These are phyloP conservation scores for Empidonax alnorum DNA, from an alignment of 2,113 vertebrate genomes.

Conservation along the genomic window DNA sequence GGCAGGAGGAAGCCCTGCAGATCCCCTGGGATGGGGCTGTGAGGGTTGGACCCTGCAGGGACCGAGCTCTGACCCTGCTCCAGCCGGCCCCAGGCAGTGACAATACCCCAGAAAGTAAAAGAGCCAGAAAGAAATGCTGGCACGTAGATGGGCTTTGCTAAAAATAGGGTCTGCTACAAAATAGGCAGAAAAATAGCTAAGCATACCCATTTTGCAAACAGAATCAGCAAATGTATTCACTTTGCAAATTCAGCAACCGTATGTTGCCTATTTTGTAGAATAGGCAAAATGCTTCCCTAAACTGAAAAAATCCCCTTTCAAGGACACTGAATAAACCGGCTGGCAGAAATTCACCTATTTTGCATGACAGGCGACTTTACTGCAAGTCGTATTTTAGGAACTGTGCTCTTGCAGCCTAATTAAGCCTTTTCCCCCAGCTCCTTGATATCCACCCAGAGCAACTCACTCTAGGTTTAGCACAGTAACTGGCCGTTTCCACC, in stretches of 20 bases:
- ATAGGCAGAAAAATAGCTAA: conserved; percentile 67
- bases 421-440: conserved; percentile 43
- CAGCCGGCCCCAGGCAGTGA: neutral
- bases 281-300: conserved; percentile 67
- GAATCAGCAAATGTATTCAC: conserved; percentile 66
- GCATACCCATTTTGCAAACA: conserved; percentile 59
- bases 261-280: conserved; percentile 63
- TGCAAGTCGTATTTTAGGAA: conserved; percentile 15
- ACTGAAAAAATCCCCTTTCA: conserved; percentile 71
- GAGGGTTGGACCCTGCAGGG: neutral
- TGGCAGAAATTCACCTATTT: conserved; percentile 67
- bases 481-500: neutral
- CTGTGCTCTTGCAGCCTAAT: neutral
- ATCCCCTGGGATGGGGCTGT: neutral
- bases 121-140: neutral
- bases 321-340: conserved; percentile 55
- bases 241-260: conserved; percentile 69
- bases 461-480: neutral
- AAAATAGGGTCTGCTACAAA: conserved; percentile 60
- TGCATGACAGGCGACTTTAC: conserved; percentile 48
- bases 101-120: conserved; percentile 21
- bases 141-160: conserved; percentile 49
- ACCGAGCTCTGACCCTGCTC: conserved; percentile 9
- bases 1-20: neutral
- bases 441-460: neutral